These are phyloP conservation scores for Python bivittatus DNA, from an alignment of 2,113 vertebrate species.

Conservation along the genomic window DNA sequence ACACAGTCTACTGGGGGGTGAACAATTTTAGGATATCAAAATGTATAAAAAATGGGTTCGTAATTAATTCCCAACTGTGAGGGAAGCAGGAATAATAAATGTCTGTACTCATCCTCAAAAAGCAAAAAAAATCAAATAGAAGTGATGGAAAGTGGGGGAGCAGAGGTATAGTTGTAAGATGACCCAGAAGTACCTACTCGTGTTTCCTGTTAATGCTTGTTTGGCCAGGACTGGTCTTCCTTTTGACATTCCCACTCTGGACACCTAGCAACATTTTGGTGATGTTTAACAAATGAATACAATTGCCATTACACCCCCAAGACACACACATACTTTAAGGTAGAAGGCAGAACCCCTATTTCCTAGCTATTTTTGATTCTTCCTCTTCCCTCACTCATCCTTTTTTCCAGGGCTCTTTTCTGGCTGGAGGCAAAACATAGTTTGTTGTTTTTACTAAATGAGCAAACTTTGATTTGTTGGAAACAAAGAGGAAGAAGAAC, in stretches of 20 bases:
- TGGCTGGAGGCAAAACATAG: neutral
- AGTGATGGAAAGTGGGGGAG: neutral
- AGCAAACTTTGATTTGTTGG: neutral
- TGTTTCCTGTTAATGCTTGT: neutral
- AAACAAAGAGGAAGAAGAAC: neutral
- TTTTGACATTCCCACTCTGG: no score
- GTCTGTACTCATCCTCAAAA: neutral
- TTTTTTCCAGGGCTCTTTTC: no score
- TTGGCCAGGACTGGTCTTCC: neutral
- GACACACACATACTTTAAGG: neutral
- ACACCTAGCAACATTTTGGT: no score
- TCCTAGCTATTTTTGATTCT: neutral
- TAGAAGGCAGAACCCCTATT: neutral
- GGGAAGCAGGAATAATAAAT: neutral
- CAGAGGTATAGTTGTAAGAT: neutral
- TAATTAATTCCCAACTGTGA: neutral
- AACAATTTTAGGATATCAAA: neutral
- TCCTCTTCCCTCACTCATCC: no score
- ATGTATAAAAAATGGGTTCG: neutral
- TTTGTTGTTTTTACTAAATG: neutral
- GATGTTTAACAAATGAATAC: neutral
- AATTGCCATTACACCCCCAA: neutral
- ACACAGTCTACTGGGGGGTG: rapidly evolving
- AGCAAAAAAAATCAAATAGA: no score
- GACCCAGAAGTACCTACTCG: neutral